These are phyloP conservation scores for Trypoxylus dichotomus DNA, from an alignment of 1,140 invertebrate genomes.

Conservation along the genomic window DNA sequence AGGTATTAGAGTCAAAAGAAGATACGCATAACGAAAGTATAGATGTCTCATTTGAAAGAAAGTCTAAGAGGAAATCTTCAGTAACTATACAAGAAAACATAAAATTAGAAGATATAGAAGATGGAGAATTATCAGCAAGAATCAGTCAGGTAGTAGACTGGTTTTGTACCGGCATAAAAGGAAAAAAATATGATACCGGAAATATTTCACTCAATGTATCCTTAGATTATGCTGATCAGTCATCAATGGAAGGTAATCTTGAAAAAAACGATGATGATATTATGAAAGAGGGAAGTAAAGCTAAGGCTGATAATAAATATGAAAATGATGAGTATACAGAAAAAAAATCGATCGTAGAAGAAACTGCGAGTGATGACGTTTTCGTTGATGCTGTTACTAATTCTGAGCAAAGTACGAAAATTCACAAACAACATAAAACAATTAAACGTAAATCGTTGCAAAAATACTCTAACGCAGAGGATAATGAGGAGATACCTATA, in stretches of 20 bases:
- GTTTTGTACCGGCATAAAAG: conserved; percentile 34
- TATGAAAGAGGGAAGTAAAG: neutral
- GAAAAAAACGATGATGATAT: neutral
- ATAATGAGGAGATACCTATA: neutral
- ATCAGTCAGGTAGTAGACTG: conserved; percentile 34
- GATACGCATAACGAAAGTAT: conserved; percentile 14
- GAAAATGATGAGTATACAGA: neutral
- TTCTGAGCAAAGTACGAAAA: neutral
- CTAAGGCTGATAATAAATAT: neutral
- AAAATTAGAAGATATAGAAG: conserved; percentile 30
- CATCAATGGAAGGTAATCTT: neutral
- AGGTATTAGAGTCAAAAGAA: conserved; percentile 7
- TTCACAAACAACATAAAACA: neutral
- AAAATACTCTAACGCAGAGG: neutral
- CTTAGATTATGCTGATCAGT: conserved; percentile 30
- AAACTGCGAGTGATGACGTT: conserved; percentile 1
- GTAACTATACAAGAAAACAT: conserved; percentile 36
- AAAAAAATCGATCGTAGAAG: neutral
- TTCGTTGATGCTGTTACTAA: neutral
- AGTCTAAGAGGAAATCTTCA: conserved; percentile 19
- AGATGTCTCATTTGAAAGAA: neutral
- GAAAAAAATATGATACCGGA: conserved; percentile 28
- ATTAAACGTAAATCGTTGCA: neutral
- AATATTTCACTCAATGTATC: conserved; percentile 39
- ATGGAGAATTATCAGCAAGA: conserved; percentile 31